Base-by-base conservation (phyloP, 2,113 vertebrate species). In the Clarias magur region DNA sequence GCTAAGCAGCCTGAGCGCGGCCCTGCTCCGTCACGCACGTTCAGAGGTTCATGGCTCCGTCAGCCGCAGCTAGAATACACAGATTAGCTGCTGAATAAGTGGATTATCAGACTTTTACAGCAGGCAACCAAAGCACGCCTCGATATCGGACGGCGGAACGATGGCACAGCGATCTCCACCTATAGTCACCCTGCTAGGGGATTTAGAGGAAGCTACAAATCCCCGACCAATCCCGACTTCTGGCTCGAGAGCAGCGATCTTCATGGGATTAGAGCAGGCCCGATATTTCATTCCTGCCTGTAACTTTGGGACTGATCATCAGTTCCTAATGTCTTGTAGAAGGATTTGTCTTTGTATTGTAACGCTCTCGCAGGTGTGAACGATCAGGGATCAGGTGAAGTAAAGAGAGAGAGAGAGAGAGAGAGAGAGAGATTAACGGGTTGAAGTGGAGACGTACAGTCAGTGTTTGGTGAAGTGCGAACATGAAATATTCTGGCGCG, bases 11-110 rank as follows among this genome's bases (percentile, higher is more conserved):
- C n/a, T 72, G 85, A 91, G 88, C 86, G 17, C 53, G 54, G 88
- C 84, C 87, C 84, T 82, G 79, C 87, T 78, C 86, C 83, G 88
- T 91, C 88, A 85, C 75, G n/a, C 76, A 86, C 57, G 30, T 73
- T 91, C 79, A n/a, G 87, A 86, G 88, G 86, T 89, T 83, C 88
- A 65, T 73, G 78, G 85, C 91, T 88, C 92, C 91, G 93, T 92
- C 94, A 94, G 93, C 92, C 90, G 84, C 91, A 81, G 94, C 92
- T 93, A 93, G 92, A 88, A 93, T 93, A 94, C 93, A 93, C 93
- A 95, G 93, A 95, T 95, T 96, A 95, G 93, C 92, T 92, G 91
- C 91, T 95, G 94, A 96, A 95, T 95, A 96, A 94, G 93, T 95
- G 95, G 94, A 96, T 96, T 95, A 95, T 91, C 93, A 93, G 93